Evolutionary conservation across 2,797 vertebrate species (phyloP).

Genomic region (Cossypha heuglini): DNA sequence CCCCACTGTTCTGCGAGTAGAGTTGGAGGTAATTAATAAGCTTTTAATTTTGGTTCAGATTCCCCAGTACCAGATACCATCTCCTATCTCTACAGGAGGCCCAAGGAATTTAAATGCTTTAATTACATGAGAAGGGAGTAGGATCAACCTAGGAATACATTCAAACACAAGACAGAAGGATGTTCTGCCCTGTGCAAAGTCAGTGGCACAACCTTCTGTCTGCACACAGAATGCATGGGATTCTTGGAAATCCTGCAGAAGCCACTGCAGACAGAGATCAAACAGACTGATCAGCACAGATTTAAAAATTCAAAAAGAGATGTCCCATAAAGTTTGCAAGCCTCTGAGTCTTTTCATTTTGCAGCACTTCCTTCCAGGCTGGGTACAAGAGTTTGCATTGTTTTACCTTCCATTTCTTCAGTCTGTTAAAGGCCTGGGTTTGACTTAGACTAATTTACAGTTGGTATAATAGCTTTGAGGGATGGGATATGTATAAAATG

Average conservation of each 20-base stretch:
- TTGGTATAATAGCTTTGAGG: background rate
- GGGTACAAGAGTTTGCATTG: background rate
- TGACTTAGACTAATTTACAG: background rate
- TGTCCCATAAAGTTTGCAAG: background rate
- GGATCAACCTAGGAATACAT: background rate
- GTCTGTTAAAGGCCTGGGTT: background rate
- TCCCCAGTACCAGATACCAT: background rate
- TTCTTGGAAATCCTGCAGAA: background rate
- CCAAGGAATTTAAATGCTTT: background rate
- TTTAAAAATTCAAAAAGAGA: background rate
- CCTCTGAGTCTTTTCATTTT: background rate
- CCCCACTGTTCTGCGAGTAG: constrained; percentile 87
- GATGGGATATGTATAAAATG: background rate
- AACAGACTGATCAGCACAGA: background rate
- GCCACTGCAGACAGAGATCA: background rate
- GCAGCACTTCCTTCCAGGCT: background rate
- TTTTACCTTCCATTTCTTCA: background rate
- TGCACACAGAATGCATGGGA: fast-evolving
- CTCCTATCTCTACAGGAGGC: background rate
- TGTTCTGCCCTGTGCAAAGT: background rate
- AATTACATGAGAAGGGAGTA: background rate
- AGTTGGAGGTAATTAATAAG: constrained; percentile 84
- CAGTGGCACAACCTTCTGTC: background rate
- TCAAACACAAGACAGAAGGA: background rate
- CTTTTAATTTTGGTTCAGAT: background rate